These are phyloP conservation scores for Ptiloglossa arizonensis DNA, from an alignment of 1,140 invertebrate genomes.

Conservation along the genomic window DNA sequence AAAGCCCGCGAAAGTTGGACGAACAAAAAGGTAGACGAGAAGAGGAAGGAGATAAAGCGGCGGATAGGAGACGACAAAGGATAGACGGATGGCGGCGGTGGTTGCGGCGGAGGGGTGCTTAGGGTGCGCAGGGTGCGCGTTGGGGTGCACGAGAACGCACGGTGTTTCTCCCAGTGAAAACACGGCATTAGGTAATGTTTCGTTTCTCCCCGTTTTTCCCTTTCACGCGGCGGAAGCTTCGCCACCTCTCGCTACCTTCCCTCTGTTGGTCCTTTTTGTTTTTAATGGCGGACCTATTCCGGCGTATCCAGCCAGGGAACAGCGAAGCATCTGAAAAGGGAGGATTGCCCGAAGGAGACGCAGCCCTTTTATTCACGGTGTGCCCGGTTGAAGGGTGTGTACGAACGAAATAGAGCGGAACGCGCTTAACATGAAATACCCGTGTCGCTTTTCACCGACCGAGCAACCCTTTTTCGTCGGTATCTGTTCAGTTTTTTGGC, in stretches of 20 bases:
- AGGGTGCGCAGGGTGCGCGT: neutral
- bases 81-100: neutral
- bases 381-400: constrained; percentile 11
- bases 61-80: constrained; percentile 17
- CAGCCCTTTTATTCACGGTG: constrained; percentile 32
- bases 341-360: constrained; percentile 47
- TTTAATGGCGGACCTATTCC: constrained; percentile 50
- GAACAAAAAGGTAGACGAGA: constrained; percentile 33
- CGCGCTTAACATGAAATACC: constrained; percentile 44
- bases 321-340: constrained; percentile 32
- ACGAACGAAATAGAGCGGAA: constrained; percentile 53
- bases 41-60: constrained; percentile 26
- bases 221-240: constrained; percentile 18
- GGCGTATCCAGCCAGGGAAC: constrained; percentile 35
- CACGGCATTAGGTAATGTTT: constrained; percentile 56
- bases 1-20: constrained; percentile 46
- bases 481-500: neutral
- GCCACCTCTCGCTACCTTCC: neutral
- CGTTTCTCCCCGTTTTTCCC: constrained; percentile 23
- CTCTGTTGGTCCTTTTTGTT: constrained; percentile 37
- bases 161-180: constrained; percentile 42
- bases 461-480: neutral
- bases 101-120: neutral
- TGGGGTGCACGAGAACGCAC: neutral
- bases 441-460: constrained; percentile 33